These are phyloP conservation scores for Eristalis arbustorum DNA, from an alignment of 2,888 invertebrate species.

Conservation along the genomic window DNA sequence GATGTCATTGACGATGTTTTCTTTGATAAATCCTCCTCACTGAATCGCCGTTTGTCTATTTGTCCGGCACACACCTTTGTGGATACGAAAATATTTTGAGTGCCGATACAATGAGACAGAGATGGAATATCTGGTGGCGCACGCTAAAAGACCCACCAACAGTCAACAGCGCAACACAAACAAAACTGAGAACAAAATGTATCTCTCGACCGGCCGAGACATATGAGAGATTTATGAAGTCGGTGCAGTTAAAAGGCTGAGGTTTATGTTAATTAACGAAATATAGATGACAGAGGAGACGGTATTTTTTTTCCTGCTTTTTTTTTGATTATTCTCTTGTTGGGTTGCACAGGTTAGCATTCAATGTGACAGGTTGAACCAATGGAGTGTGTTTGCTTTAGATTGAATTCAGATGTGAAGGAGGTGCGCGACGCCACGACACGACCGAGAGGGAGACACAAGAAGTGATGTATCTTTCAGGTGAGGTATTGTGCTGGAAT, in stretches of 20 bases:
- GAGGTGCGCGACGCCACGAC: no score
- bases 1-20: conserved; percentile 42
- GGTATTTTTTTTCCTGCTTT: neutral
- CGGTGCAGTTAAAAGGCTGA: conserved; percentile 59
- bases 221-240: conserved; percentile 64
- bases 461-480: neutral
- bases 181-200: conserved; percentile 35
- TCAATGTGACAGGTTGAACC: conserved; percentile 38
- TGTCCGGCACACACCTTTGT: conserved; percentile 39
- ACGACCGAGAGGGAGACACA: neutral
- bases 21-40: conserved; percentile 10
- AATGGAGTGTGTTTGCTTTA: neutral
- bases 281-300: conserved; percentile 58
- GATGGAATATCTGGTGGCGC: neutral
- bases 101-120: conserved; percentile 21
- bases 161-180: conserved; percentile 2
- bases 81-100: conserved; percentile 48
- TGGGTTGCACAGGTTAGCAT: conserved; percentile 40
- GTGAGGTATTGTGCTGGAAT: conserved; percentile 46
- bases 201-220: conserved; percentile 12
- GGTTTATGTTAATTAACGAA: conserved; percentile 66
- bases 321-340: neutral
- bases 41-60: neutral
- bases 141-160: conserved; percentile 40
- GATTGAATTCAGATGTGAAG: neutral